Evolutionary conservation across 2,113 vertebrate species (phyloP).

Genomic region (Phainopepla nitens): DNA sequence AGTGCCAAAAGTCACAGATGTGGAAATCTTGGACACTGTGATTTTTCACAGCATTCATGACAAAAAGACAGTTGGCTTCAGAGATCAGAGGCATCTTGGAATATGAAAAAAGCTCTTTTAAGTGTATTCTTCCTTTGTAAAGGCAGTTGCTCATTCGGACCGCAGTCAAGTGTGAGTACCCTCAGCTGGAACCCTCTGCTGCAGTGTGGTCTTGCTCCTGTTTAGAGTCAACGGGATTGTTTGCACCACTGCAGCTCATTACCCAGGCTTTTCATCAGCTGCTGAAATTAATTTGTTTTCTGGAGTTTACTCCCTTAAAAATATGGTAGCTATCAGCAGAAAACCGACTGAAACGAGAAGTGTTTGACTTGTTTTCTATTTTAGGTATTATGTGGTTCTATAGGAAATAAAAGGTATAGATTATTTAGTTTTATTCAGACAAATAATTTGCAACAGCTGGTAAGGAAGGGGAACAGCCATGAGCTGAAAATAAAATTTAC

Average conservation of each 20-base stretch:
- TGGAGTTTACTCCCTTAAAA: not conserved
- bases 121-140: not conserved
- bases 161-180: not conserved
- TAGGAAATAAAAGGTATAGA: not conserved
- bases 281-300: not conserved
- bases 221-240: not conserved
- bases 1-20: constrained; percentile 23
- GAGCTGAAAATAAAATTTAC: not conserved
- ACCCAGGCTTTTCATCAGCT: not conserved
- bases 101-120: not conserved
- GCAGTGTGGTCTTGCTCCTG: constrained; percentile 14
- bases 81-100: constrained; percentile 17
- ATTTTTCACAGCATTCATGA: constrained; percentile 18
- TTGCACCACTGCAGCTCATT: not conserved
- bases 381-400: not conserved
- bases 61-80: not conserved
- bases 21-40: not conserved
- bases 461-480: not conserved
- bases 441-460: not conserved
- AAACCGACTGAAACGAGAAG: not conserved
- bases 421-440: not conserved
- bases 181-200: not conserved
- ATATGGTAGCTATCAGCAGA: not conserved
- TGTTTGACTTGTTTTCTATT: not conserved
- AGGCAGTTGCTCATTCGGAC: not conserved